phyloP scores from a whole-genome alignment of 2,113 vertebrate species.

The Chascanopsetta lugubris region DNA sequence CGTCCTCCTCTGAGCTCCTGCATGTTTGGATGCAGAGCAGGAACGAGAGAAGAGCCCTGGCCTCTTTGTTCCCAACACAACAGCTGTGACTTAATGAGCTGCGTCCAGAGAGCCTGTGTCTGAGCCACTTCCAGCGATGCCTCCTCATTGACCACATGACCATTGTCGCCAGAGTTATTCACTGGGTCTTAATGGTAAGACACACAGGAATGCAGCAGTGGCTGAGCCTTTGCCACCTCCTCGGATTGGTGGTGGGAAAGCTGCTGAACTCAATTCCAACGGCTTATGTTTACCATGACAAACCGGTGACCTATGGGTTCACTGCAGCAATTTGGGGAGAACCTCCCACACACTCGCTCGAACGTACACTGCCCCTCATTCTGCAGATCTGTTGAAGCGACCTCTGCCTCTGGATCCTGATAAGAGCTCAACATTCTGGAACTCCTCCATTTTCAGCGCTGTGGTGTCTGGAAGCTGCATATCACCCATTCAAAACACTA shows the following conservation, averaged over 20 bases:
- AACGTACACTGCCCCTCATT: constrained; percentile 18
- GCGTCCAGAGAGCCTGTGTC: constrained; percentile 67
- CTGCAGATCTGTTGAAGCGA: constrained; percentile 8
- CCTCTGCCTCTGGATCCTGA: constrained; percentile 10
- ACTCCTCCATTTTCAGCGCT: constrained; percentile 33
- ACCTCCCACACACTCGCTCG: constrained; percentile 34
- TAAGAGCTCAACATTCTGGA: too few species aligned
- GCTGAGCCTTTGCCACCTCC: constrained; percentile 69
- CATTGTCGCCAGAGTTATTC: constrained; percentile 74
- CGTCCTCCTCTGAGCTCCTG: constrained; percentile 48
- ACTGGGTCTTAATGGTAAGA: constrained; percentile 77
- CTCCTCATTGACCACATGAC: constrained; percentile 78
- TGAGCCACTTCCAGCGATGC: constrained; percentile 70
- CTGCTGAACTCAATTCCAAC: constrained; percentile 69
- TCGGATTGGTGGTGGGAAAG: constrained; percentile 70
- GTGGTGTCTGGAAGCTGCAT: constrained; percentile 26
- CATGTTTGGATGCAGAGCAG: constrained; percentile 55
- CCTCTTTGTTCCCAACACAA: constrained; percentile 73
- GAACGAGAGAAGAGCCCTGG: constrained; percentile 53
- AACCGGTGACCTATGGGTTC: constrained; percentile 70
- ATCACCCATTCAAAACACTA: too few species aligned
- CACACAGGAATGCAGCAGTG: constrained; percentile 74
- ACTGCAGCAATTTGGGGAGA: constrained; percentile 62
- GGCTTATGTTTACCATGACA: constrained; percentile 75
- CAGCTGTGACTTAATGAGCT: constrained; percentile 80